phyloP scores from a whole-genome alignment of 2,888 invertebrate genomes.

The Gandaritis pyraliata region DNA sequence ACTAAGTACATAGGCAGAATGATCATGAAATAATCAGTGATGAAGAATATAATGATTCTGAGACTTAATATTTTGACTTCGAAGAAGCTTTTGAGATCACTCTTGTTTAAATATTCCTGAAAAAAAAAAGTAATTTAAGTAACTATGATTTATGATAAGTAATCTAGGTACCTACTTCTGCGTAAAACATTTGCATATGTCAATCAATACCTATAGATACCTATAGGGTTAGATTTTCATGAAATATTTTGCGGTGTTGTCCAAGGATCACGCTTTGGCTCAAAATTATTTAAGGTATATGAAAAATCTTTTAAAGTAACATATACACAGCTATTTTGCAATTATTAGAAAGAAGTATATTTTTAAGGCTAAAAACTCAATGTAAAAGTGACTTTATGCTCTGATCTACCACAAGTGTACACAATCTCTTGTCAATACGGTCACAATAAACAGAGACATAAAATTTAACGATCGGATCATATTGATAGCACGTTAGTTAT shows the following conservation, averaged over 20 bases:
- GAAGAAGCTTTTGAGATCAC: neutral
- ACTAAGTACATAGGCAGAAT: neutral
- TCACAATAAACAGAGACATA: conserved; percentile 43
- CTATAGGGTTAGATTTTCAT: neutral
- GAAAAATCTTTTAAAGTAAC: neutral
- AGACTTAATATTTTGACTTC: neutral
- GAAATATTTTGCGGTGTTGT: conserved; percentile 3
- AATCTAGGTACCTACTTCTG: neutral
- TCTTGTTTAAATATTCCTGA: neutral
- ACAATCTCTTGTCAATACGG: conserved; percentile 10
- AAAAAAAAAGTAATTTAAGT: too few species aligned
- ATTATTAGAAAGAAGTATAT: too few species aligned
- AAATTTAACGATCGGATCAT: conserved; percentile 44
- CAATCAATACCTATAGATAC: neutral
- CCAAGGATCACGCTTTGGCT: neutral
- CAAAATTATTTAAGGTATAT: conserved; percentile 1
- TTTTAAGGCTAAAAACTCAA: too few species aligned
- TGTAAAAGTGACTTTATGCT: too few species aligned
- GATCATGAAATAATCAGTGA: neutral
- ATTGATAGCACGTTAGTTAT: conserved; percentile 45
- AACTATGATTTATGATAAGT: neutral
- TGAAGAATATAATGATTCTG: neutral
- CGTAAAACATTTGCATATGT: neutral
- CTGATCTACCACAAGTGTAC: neutral
- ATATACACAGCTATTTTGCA: too few species aligned